Evolutionary conservation across 2,888 invertebrate species (phyloP).

Genomic region (Byasa hedistus): DNA sequence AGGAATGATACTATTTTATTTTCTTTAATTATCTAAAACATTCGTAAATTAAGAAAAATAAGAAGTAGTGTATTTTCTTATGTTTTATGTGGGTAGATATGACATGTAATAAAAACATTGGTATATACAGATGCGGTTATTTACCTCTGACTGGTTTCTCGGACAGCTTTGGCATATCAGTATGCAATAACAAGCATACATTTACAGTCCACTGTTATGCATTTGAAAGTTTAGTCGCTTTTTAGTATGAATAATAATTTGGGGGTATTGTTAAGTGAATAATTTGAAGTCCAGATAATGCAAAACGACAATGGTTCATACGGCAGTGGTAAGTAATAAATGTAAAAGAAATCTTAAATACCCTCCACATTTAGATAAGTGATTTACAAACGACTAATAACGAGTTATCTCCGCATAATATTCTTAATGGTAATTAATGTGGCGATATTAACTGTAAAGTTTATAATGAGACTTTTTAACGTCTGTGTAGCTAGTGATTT

Average conservation of each 20-base stretch:
- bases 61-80: neutral
- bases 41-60: neutral
- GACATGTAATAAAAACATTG: constrained; percentile 7
- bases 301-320: constrained; percentile 69
- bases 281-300: constrained; percentile 44
- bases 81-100: neutral
- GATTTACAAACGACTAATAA: constrained; percentile 35
- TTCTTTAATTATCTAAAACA: neutral
- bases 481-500: constrained; percentile 73
- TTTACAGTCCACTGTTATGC: constrained; percentile 37
- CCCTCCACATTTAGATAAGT: constrained; percentile 41
- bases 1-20: too few relatives aligned
- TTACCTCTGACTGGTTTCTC: constrained; percentile 34
- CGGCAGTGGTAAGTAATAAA: constrained; percentile 64
- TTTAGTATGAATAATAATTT: constrained; percentile 21
- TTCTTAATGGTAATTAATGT: constrained; percentile 59
- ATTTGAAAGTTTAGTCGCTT: constrained; percentile 25
- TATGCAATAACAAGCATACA: constrained; percentile 35
- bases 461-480: constrained; percentile 64
- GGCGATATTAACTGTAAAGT: constrained; percentile 71
- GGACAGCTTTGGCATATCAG: constrained; percentile 29
- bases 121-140: constrained; percentile 31
- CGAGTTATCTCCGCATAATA: constrained; percentile 64
- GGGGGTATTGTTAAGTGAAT: constrained; percentile 24
- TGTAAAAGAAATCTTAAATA: constrained; percentile 42